Evolutionary conservation across 1,140 invertebrate genomes (phyloP).

Genomic region (Scaptomyza hsui): DNA sequence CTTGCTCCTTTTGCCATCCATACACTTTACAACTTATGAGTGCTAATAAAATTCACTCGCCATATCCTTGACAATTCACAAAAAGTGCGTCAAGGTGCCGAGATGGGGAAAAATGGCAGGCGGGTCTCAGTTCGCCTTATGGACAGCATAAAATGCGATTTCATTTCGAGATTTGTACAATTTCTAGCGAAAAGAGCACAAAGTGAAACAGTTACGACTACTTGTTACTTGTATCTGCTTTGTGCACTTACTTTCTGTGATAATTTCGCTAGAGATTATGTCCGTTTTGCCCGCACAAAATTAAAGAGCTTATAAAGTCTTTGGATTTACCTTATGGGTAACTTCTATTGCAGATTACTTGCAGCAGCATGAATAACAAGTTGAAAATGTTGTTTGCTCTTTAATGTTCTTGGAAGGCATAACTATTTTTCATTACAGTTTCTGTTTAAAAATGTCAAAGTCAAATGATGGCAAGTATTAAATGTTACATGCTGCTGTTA

Average conservation of each 20-base stretch:
- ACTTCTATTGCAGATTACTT: background rate
- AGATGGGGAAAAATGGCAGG: background rate
- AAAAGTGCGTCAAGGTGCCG: conserved; percentile 71
- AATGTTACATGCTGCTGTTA: no score
- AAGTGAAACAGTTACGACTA: conserved; percentile 40
- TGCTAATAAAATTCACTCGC: conserved; percentile 77
- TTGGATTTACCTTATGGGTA: conserved; percentile 1
- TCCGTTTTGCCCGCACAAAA: background rate
- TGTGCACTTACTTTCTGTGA: conserved; percentile 64
- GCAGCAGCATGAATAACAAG: no score
- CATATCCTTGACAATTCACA: conserved; percentile 58
- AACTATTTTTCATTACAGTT: background rate
- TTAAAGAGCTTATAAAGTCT: conserved; percentile 31
- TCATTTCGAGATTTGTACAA: conserved; percentile 41
- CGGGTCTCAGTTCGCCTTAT: conserved; percentile 15
- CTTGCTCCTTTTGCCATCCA: conserved; percentile 45
- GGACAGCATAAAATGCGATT: conserved; percentile 46
- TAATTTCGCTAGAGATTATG: conserved; percentile 55
- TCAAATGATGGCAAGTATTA: no score
- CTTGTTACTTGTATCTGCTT: conserved; percentile 27
- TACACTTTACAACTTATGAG: conserved; percentile 80
- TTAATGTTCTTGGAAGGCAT: background rate
- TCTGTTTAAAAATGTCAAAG: no score
- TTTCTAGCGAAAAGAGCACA: conserved; percentile 18
- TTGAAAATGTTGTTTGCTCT: background rate